Percentiles rank a stretch among this genome's conserved stretches.
Evolutionary conservation across 1,140 invertebrate genomes (phyloP).

Genomic region (Drosophila kanapiae): DNA sequence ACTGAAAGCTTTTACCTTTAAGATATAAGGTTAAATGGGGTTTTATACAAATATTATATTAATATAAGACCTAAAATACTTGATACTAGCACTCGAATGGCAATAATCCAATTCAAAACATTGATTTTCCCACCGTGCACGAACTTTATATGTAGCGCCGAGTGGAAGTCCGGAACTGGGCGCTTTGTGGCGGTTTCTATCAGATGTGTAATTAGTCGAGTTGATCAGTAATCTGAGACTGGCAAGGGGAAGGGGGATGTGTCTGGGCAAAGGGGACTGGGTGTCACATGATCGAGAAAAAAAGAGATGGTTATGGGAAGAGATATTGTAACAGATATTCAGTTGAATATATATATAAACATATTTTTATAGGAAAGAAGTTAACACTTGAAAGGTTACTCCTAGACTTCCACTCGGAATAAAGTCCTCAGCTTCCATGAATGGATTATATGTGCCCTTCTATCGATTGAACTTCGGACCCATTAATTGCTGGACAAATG

Average conservation of each 20-base stretch:
- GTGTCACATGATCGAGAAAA: background rate
- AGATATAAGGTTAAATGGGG: background rate
- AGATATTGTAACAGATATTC: background rate
- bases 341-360: background rate
- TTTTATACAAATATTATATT: background rate
- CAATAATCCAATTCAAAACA: background rate
- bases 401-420: background rate
- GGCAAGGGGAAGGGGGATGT: background rate
- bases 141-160: background rate
- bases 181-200: conserved; percentile 71
- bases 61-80: background rate
- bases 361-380: no score
- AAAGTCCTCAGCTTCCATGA: background rate
- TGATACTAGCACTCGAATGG: background rate
- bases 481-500: conserved; percentile 30
- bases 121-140: background rate
- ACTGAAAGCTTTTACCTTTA: no score
- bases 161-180: conserved; percentile 65
- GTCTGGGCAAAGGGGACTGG: background rate
- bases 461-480: conserved; percentile 16
- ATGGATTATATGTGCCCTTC: background rate
- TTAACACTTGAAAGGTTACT: no score
- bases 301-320: background rate
- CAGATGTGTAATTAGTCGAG: conserved; percentile 40
- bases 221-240: conserved; percentile 34